phyloP scores from a whole-genome alignment of 2,113 vertebrate species.

The Phycodurus eques region DNA sequence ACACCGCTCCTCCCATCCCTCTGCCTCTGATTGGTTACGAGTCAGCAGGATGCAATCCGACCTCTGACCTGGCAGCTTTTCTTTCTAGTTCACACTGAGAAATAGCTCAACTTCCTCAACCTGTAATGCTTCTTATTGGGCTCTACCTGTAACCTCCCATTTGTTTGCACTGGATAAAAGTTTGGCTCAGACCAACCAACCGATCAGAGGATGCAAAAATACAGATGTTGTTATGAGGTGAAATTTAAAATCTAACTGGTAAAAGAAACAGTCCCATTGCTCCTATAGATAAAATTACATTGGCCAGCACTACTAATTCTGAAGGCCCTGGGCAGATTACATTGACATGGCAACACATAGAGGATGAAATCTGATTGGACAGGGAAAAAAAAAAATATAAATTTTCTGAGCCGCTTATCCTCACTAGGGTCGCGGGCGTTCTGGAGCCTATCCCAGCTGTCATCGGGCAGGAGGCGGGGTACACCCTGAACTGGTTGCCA shows the following conservation, averaged over 20 bases:
- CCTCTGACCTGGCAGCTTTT: conserved; percentile 62
- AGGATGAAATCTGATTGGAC: neutral
- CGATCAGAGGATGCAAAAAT: too few relatives aligned
- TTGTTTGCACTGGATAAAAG: neutral
- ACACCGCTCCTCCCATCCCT: conserved; percentile 32
- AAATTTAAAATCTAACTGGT: too few relatives aligned
- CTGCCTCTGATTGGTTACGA: conserved; percentile 66
- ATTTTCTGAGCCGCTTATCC: too few relatives aligned
- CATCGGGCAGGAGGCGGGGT: too few relatives aligned
- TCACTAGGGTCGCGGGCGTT: too few relatives aligned
- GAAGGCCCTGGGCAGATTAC: neutral
- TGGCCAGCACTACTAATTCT: neutral
- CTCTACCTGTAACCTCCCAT: neutral
- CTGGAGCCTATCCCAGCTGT: too few relatives aligned
- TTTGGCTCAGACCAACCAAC: too few relatives aligned
- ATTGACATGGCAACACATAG: neutral
- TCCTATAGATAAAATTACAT: neutral
- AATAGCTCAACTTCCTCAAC: conserved; percentile 4
- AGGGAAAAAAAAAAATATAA: too few relatives aligned
- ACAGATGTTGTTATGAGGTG: too few relatives aligned
- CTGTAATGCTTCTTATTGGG: neutral
- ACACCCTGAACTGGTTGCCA: too few relatives aligned
- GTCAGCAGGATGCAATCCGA: conserved; percentile 68
- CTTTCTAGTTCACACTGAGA: conserved; percentile 7
- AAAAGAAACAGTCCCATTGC: too few relatives aligned